Evolutionary conservation across 1,140 invertebrate species (phyloP).

Genomic region (Bicyclus anynana): DNA sequence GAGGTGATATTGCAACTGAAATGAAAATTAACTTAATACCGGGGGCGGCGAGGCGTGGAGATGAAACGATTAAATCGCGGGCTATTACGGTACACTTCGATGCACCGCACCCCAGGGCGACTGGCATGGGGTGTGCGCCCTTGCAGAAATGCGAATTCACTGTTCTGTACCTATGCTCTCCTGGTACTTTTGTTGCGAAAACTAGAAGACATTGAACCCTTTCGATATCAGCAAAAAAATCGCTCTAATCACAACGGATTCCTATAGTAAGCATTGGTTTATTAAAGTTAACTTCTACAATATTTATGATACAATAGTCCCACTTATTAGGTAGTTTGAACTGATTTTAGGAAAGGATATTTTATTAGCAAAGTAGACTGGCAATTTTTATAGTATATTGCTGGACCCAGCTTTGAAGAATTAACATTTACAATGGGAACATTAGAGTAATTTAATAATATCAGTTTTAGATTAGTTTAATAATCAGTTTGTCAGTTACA

Average conservation of each 20-base stretch:
- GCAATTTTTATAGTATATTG: too few species aligned
- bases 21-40: slow-evolving; percentile 50
- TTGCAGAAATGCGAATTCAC: not conserved
- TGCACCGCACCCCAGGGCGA: slow-evolving; percentile 22
- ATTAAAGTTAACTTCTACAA: too few species aligned
- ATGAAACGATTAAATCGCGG: slow-evolving; percentile 63
- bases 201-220: not conserved
- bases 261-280: too few species aligned
- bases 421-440: too few species aligned
- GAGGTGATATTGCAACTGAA: not conserved
- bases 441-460: too few species aligned
- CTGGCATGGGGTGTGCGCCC: slow-evolving; percentile 11
- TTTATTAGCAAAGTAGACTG: too few species aligned
- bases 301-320: too few species aligned
- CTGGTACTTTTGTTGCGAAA: not conserved
- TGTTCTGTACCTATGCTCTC: not conserved
- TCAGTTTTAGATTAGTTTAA: too few species aligned
- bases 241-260: not conserved
- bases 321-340: too few species aligned
- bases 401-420: too few species aligned
- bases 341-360: too few species aligned
- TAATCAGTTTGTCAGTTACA: too few species aligned
- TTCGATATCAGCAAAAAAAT: not conserved
- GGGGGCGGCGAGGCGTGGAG: slow-evolving; percentile 48
- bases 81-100: slow-evolving; percentile 52